Conservation (phyloP, 2,113 vertebrate genomes). For the Petroica traversi region DNA sequence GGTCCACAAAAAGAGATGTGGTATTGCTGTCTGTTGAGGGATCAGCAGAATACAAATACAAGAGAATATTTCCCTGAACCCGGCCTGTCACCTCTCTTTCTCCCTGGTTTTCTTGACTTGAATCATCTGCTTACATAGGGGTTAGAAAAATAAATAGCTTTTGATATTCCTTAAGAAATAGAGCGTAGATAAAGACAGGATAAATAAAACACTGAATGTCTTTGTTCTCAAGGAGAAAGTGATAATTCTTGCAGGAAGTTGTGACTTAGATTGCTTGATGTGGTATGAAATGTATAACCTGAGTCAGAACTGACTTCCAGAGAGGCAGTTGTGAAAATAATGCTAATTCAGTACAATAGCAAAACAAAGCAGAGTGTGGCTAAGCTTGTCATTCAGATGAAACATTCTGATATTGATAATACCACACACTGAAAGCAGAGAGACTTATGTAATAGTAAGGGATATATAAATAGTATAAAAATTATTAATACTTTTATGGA, state of each 20-base stretch:
- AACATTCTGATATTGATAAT: not conserved
- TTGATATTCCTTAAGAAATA: not conserved
- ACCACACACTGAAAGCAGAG: not conserved
- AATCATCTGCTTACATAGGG: not conserved
- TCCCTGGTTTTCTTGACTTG: not conserved
- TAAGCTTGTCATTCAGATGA: not conserved
- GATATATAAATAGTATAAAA: not conserved
- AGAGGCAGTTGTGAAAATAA: not conserved
- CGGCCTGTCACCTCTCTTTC: not conserved
- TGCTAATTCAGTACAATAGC: not conserved
- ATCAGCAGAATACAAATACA: not conserved
- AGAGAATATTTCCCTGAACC: not conserved
- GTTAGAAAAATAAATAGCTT: not conserved
- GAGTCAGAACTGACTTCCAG: not conserved
- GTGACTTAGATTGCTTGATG: not conserved
- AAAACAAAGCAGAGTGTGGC: not conserved
- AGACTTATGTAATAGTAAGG: not conserved
- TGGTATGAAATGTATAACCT: not conserved
- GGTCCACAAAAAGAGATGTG: not conserved
- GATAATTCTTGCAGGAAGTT: not conserved
- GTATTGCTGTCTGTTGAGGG: not conserved
- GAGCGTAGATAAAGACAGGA: not conserved
- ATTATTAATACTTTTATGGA: not conserved
- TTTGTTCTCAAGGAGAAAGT: constrained; percentile 8
- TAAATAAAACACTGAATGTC: not conserved